Evolutionary conservation across 2,113 vertebrate species (phyloP).

Genomic region (Solea solea): DNA sequence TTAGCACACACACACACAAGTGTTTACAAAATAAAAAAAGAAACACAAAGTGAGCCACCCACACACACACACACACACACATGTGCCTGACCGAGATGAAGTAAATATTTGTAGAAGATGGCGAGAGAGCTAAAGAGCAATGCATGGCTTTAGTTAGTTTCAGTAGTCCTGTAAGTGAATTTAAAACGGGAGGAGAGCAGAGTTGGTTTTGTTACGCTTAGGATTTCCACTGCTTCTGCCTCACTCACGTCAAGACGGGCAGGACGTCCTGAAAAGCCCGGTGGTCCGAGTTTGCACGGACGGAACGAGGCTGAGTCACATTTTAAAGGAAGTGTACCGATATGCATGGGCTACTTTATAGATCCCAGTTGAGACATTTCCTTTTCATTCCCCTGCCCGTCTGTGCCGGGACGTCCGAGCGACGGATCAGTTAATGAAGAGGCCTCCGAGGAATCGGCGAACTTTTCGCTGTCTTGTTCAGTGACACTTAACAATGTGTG

Average conservation of each 20-base stretch:
- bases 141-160: neutral
- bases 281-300: conserved; percentile 44
- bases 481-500: conserved; percentile 29
- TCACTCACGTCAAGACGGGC: neutral
- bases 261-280: conserved; percentile 4
- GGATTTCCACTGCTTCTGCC: neutral
- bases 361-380: conserved; percentile 59
- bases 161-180: conserved; percentile 5
- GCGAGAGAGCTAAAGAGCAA: neutral
- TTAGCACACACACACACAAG: neutral
- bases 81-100: neutral
- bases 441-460: conserved; percentile 34
- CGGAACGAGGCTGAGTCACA: conserved; percentile 28
- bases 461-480: conserved; percentile 39
- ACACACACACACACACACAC: neutral
- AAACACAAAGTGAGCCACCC: neutral
- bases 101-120: neutral
- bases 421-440: conserved; percentile 48
- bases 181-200: neutral
- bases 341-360: conserved; percentile 62
- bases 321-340: conserved; percentile 57
- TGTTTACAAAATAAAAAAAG: neutral
- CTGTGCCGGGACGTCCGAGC: conserved; percentile 24
- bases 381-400: conserved; percentile 51
- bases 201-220: neutral